Evolutionary conservation across 2,113 vertebrate genomes (phyloP).

Genomic region (Nymphicus hollandicus): DNA sequence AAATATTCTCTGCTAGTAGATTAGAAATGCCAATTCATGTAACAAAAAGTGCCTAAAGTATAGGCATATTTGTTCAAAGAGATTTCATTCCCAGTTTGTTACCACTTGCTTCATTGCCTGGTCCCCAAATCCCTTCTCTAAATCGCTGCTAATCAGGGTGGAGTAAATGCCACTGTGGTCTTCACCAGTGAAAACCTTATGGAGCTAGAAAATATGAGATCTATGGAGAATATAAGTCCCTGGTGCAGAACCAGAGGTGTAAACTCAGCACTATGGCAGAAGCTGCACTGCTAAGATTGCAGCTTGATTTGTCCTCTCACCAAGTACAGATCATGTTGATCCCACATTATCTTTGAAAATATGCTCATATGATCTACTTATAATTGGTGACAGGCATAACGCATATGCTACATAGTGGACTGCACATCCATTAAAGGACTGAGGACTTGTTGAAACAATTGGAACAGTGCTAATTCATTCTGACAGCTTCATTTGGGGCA

Average conservation of each 20-base stretch:
- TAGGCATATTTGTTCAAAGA: slow-evolving; percentile 35
- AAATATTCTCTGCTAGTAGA: slow-evolving; percentile 15
- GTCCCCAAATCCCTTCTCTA: neutral
- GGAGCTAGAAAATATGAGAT: neutral
- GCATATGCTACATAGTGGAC: neutral
- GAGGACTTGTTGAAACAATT: neutral
- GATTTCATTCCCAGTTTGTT: neutral
- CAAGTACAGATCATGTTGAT: neutral
- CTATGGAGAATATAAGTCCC: neutral
- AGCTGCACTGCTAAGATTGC: neutral
- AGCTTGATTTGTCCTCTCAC: neutral
- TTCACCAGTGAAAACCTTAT: neutral
- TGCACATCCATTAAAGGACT: neutral
- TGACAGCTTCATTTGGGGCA: neutral
- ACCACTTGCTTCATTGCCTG: neutral
- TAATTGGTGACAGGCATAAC: neutral
- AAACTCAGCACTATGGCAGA: neutral
- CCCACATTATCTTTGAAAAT: neutral
- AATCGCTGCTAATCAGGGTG: neutral
- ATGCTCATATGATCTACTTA: neutral
- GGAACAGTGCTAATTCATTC: neutral
- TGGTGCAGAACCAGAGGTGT: neutral
- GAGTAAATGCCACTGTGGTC: neutral
- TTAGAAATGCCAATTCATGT: slow-evolving; percentile 33
- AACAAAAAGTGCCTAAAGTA: slow-evolving; percentile 1